Evolutionary conservation across 2,797 vertebrate species (phyloP).

Genomic region (Hoplostethus atlanticus): DNA sequence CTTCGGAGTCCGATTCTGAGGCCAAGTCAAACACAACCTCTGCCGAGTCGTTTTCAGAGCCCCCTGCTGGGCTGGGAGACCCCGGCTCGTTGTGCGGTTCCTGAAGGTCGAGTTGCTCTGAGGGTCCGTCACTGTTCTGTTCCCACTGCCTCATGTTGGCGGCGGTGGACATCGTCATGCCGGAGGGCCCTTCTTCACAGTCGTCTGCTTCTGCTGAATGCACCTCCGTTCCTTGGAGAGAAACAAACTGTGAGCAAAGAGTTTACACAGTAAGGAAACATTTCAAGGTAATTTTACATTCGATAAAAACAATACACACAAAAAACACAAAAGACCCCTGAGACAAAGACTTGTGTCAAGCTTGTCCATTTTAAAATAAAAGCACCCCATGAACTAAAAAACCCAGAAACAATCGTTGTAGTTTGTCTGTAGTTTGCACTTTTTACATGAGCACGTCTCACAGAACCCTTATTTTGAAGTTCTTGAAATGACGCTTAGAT

Average conservation of each 20-base stretch:
- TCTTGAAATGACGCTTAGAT: too few relatives aligned
- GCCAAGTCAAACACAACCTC: conserved; percentile 54
- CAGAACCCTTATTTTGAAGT: too few relatives aligned
- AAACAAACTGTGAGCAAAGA: neutral
- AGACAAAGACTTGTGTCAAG: too few relatives aligned
- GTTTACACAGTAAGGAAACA: neutral
- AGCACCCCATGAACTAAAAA: too few relatives aligned
- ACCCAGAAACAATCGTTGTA: too few relatives aligned
- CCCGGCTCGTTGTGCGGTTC: conserved; percentile 1
- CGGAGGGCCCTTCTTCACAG: conserved; percentile 34
- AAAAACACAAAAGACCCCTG: too few relatives aligned
- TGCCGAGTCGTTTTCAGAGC: neutral
- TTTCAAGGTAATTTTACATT: too few relatives aligned
- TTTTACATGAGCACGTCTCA: too few relatives aligned
- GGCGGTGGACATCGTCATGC: neutral
- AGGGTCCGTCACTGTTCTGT: neutral
- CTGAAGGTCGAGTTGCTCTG: neutral
- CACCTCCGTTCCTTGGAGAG: conserved; percentile 45
- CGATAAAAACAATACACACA: too few relatives aligned
- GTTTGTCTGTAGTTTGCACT: too few relatives aligned
- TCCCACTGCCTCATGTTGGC: conserved; percentile 49
- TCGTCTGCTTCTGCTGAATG: conserved; percentile 16
- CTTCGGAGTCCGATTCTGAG: conserved; percentile 46
- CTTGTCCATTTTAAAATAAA: too few relatives aligned
- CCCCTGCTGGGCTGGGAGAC: conserved; percentile 41